A percentile compares a stretch with the other conserved stretches of the same genome.
phyloP scores from a whole-genome alignment of 1,140 invertebrate genomes.

The Drosophila oshimai region DNA sequence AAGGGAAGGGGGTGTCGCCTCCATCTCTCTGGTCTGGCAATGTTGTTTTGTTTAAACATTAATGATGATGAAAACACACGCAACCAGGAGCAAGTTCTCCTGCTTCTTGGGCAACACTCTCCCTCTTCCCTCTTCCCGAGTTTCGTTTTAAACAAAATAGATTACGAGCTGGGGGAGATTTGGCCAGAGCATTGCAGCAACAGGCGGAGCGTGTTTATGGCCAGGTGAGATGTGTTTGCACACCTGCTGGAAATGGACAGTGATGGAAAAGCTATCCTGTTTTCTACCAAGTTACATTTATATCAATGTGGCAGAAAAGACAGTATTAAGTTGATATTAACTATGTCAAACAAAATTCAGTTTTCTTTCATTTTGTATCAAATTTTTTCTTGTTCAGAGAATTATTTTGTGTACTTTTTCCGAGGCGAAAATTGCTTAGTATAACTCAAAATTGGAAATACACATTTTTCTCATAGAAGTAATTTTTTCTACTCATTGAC shows the following conservation, averaged over 20 bases:
- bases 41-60: slow-evolving; percentile 80
- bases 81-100: slow-evolving; percentile 36
- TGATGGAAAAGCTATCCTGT: background rate
- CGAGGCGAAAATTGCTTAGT: no score
- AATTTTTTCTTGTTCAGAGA: no score
- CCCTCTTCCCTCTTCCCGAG: background rate
- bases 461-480: no score
- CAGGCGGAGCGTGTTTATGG: slow-evolving; percentile 25
- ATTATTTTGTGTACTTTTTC: no score
- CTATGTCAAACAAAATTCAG: no score
- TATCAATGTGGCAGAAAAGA: no score
- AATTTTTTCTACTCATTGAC: no score
- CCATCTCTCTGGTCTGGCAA: slow-evolving; percentile 50
- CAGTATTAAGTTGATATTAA: no score
- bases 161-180: slow-evolving; percentile 5
- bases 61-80: slow-evolving; percentile 77
- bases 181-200: slow-evolving; percentile 17
- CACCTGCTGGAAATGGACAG: background rate
- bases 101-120: slow-evolving; percentile 40
- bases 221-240: slow-evolving; percentile 14
- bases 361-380: no score
- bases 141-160: slow-evolving; percentile 41
- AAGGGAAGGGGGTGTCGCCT: slow-evolving; percentile 14
- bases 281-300: background rate
- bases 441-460: no score